Base-by-base conservation (phyloP, 37 sponge, comb jelly and placozoan genomes). In the Petrosia ficiformis region DNA sequence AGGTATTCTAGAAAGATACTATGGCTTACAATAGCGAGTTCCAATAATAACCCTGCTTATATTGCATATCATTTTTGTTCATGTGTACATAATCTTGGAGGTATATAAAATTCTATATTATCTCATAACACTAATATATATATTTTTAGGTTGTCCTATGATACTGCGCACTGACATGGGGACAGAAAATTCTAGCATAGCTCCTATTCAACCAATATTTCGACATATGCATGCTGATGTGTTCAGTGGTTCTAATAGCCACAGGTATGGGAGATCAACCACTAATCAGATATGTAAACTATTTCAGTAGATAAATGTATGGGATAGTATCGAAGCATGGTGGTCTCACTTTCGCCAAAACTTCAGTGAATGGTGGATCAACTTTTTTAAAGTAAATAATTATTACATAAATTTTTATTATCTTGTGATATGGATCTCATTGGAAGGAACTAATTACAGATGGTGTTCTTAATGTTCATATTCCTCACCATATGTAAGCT, bases 1-100 rank as follows among this genome's bases (percentile, higher is more conserved):
- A 85, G 82, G 19, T 81, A 63, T 29, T 81, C 82, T 19, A 42
- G 82, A 2, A 34, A 44, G 16, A 75, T 94, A 89, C 64, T 91
- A 80, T 30, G 77, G 80, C 44, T 87, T 84, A 39, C 90, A 76
- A 71, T 91, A 77, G 24, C 65, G 42, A 24, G 81, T 63, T 60
- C 68, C 1, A 80, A 80, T 57, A 68, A 80, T 56, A 28, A 75
- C 26, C 81, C 81, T 1, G 14, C 25, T 3, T 31, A n/a, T 14
- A 72, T 80, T 43, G 64, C 70, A 6, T 1, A 80, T n/a, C 39
- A 39, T 48, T 14, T 48, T 48, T 19, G 14, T 19, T 8, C 54
- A n/a, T n/a, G n/a, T n/a, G n/a, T n/a, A n/a, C n/a, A n/a, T n/a
- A n/a, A n/a, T n/a, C n/a, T n/a, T n/a, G n/a, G n/a, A n/a, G n/a